Percentiles rank a stretch among this genome's conserved stretches.
phyloP scores from a whole-genome alignment of 1,140 invertebrate genomes.

The Heliothis virescens region DNA sequence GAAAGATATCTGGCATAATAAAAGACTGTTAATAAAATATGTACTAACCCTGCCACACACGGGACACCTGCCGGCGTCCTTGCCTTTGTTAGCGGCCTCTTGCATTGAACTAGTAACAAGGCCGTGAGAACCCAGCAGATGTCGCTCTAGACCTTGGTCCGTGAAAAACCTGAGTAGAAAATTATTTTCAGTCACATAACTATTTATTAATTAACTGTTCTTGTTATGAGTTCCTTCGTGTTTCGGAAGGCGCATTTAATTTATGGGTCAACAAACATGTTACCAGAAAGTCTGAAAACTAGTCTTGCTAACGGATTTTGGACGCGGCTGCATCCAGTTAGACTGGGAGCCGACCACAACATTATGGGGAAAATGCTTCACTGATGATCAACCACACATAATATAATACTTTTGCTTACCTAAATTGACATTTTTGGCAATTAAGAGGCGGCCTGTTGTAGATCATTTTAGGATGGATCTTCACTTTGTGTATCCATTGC shows the following conservation, averaged over 20 bases:
- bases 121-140: constrained; percentile 96
- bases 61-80: constrained; percentile 97
- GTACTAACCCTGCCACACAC: constrained; percentile 94
- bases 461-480: constrained; percentile 98
- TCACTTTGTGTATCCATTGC: constrained; percentile 98
- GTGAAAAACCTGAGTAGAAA: constrained; percentile 87
- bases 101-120: constrained; percentile 98
- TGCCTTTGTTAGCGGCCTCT: constrained; percentile 97
- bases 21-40: neutral
- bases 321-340: too few species aligned
- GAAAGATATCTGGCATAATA: too few species aligned
- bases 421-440: constrained; percentile 98
- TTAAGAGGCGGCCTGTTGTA: constrained; percentile 97
- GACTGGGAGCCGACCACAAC: too few species aligned
- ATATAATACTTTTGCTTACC: constrained; percentile 83
- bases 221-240: too few species aligned
- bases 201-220: neutral
- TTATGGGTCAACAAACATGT: too few species aligned
- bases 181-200: neutral
- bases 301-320: too few species aligned
- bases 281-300: too few species aligned
- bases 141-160: constrained; percentile 95
- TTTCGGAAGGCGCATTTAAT: too few species aligned
- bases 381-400: too few species aligned
- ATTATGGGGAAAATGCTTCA: too few species aligned